Conservation (phyloP, 30 jellyfish, hydroid and myxozoan genomes). For the Aurelia aurita complex sp. Pacific region DNA sequence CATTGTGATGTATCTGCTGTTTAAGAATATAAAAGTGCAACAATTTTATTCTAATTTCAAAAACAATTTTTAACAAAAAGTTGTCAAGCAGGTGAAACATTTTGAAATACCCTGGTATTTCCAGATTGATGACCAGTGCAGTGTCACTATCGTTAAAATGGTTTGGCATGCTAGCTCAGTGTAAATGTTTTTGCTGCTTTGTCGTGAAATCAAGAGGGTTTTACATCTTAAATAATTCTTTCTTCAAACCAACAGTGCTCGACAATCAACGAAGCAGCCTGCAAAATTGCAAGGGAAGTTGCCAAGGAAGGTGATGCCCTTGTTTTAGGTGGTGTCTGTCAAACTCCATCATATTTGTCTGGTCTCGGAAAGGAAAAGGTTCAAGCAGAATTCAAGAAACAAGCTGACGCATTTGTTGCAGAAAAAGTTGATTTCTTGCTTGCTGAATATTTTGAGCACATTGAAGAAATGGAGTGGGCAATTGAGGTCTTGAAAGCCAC, state of each 20-base stretch:
- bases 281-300: constrained; percentile 85
- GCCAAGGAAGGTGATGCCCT: constrained; percentile 97
- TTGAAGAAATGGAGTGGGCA: constrained; percentile 99
- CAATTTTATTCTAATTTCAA: too few species aligned
- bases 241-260: constrained; percentile 50
- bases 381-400: constrained; percentile 81
- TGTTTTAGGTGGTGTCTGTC: constrained; percentile 90
- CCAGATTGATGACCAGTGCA: too few species aligned
- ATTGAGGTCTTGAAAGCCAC: constrained; percentile 82
- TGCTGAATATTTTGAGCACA: constrained; percentile 93
- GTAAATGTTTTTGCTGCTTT: too few species aligned
- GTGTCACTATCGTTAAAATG: too few species aligned
- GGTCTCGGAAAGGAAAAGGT: constrained; percentile 89
- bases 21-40: too few species aligned
- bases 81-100: too few species aligned
- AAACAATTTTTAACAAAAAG: too few species aligned
- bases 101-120: too few species aligned
- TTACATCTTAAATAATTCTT: too few species aligned
- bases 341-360: constrained; percentile 85
- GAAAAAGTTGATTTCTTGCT: constrained; percentile 77
- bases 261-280: constrained; percentile 89
- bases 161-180: too few species aligned
- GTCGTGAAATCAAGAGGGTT: too few species aligned
- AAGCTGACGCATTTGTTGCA: constrained; percentile 79
- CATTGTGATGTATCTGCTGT: too few species aligned